Conservation (phyloP, 2,113 vertebrate genomes). For the Notarius quadriscutis region DNA sequence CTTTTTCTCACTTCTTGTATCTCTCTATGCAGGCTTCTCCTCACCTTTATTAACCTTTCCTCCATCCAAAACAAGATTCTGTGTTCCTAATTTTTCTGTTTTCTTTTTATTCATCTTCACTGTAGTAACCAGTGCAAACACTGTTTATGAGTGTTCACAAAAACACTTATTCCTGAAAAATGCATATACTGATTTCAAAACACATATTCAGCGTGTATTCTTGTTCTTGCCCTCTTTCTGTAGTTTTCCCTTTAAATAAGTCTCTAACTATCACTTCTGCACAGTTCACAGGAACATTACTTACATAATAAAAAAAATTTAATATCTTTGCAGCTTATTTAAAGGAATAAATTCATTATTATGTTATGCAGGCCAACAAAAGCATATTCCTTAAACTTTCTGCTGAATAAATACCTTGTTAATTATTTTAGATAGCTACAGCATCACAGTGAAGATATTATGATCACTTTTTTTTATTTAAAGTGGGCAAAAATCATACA, state of each 20-base stretch:
- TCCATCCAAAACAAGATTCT: not conserved
- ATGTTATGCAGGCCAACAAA: not conserved
- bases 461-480: not conserved
- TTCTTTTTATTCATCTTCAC: not conserved
- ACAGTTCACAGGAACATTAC: not conserved
- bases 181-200: conserved; percentile 16
- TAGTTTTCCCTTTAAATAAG: conserved; percentile 21
- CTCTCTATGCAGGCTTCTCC: not conserved
- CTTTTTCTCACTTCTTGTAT: not conserved
- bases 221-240: not conserved
- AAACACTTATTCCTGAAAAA: not conserved
- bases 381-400: not conserved
- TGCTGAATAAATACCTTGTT: not conserved
- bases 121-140: conserved; percentile 20
- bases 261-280: not conserved
- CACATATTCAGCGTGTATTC: conserved; percentile 19
- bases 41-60: conserved; percentile 11
- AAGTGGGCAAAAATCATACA: not conserved
- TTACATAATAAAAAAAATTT: not conserved
- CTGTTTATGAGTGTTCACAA: conserved; percentile 12
- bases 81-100: not conserved
- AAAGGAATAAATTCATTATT: not conserved
- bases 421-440: not conserved
- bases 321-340: not conserved
- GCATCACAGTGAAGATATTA: not conserved